phyloP scores from a whole-genome alignment of 2,888 invertebrate species.

The Halocaridina rubra region DNA sequence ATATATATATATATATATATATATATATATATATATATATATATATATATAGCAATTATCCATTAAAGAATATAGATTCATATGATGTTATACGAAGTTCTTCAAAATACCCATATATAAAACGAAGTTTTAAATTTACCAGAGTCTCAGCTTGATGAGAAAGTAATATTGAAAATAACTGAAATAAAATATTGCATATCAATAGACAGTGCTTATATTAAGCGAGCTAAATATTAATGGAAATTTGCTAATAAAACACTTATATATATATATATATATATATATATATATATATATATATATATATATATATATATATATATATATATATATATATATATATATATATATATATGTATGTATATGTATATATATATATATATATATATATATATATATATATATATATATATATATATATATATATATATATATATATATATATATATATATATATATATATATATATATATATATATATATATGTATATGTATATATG shows the following conservation, averaged over 20 bases:
- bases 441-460: background rate
- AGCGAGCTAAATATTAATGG: no score
- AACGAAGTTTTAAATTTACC: no score
- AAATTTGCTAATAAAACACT: background rate
- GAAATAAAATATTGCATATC: no score
- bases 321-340: conserved; percentile 31
- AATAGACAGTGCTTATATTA: no score
- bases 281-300: conserved; percentile 13
- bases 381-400: conserved; percentile 21
- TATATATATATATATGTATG: conserved; percentile 36
- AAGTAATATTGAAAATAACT: no score
- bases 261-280: background rate
- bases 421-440: background rate
- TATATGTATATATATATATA: conserved; percentile 22
- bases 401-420: conserved; percentile 10
- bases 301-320: conserved; percentile 26
- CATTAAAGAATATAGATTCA: no score
- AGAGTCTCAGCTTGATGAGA: no score
- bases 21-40: no score
- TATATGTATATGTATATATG: background rate
- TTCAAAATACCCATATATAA: no score
- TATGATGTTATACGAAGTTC: no score
- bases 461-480: background rate
- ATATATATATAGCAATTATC: no score
- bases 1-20: no score